A percentile compares a stretch with the other conserved stretches of the same genome.
Conservation (phyloP, 2,113 vertebrate genomes). For the Phaethornis superciliosus region DNA sequence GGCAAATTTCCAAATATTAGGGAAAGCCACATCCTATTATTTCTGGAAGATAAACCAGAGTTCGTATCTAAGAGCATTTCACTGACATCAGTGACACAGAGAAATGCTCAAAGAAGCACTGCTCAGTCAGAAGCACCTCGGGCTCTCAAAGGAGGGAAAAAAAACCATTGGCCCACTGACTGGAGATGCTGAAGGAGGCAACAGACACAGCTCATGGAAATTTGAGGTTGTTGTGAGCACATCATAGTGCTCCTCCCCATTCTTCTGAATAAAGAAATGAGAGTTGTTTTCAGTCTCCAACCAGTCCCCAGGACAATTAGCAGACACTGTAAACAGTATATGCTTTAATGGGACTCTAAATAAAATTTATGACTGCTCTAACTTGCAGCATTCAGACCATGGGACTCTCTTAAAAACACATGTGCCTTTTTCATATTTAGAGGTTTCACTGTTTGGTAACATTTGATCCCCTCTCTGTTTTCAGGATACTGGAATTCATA, state of each 20-base stretch:
- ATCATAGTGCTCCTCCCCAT: background rate
- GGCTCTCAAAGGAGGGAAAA: background rate
- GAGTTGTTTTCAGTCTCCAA: background rate
- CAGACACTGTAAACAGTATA: background rate
- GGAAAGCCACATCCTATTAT: background rate
- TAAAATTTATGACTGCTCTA: background rate
- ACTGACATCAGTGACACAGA: accelerated
- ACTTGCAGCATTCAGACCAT: background rate
- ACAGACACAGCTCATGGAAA: background rate
- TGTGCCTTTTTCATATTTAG: background rate
- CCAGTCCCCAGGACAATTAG: background rate
- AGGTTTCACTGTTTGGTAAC: background rate
- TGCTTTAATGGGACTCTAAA: conserved; percentile 8
- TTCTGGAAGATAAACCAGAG: background rate
- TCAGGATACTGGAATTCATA: background rate
- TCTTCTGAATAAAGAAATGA: background rate
- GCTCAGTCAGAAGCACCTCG: background rate
- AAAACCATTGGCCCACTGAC: background rate
- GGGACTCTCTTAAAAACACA: background rate
- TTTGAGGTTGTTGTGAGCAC: background rate
- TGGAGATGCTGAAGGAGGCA: background rate
- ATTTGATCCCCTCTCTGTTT: background rate
- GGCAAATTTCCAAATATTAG: background rate
- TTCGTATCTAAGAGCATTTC: background rate
- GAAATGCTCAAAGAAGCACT: background rate